Percentiles rank a stretch among this genome's conserved stretches.
phyloP scores from a whole-genome alignment of 2,888 invertebrate species.

The Coleophora deauratella region DNA sequence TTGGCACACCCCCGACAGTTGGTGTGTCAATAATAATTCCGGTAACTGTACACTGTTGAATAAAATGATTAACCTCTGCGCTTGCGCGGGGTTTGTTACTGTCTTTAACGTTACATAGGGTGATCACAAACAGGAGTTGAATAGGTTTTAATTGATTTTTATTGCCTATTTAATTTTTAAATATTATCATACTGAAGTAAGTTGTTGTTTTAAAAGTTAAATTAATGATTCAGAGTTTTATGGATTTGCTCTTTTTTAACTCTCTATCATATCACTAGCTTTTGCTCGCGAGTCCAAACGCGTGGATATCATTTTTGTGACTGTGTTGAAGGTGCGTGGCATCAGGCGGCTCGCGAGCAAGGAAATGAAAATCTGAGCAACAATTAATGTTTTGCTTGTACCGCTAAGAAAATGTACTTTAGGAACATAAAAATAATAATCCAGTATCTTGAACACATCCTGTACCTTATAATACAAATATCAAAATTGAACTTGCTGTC shows the following conservation, averaged over 20 bases:
- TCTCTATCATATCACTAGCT: too few species aligned
- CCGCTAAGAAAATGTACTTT: too few species aligned
- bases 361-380: too few species aligned
- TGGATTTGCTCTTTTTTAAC: too few species aligned
- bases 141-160: not conserved
- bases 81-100: conserved; percentile 33
- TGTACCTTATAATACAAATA: conserved; percentile 62
- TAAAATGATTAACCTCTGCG: conserved; percentile 68
- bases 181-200: not conserved
- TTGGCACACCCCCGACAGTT: conserved; percentile 52
- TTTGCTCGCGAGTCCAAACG: too few species aligned
- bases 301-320: too few species aligned
- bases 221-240: too few species aligned
- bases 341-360: too few species aligned
- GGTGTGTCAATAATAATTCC: conserved; percentile 66
- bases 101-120: conserved; percentile 15
- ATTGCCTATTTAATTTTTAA: not conserved
- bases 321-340: too few species aligned
- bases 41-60: conserved; percentile 66
- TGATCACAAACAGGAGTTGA: conserved; percentile 18
- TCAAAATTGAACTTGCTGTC: conserved; percentile 59
- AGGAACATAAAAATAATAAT: conserved; percentile 5
- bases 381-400: too few species aligned
- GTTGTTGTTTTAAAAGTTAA: too few species aligned
- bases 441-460: conserved; percentile 24